Evolutionary conservation across 2,888 invertebrate species (phyloP).

Genomic region (Netelia fuscicornis): DNA sequence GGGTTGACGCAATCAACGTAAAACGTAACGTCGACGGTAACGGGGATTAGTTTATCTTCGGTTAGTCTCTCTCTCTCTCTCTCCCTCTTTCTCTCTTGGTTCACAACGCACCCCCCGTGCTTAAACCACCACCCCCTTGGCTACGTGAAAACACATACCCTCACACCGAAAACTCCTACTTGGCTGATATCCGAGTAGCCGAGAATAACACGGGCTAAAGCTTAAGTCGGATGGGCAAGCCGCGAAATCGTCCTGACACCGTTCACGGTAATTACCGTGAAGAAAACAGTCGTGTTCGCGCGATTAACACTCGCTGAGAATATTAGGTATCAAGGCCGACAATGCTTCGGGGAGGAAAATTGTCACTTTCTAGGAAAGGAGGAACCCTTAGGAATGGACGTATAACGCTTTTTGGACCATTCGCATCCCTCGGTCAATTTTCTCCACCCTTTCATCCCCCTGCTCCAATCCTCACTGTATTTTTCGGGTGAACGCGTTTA

Average conservation of each 20-base stretch:
- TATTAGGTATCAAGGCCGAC: conserved; percentile 27
- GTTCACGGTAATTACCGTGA: conserved; percentile 62
- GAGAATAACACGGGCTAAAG: conserved; percentile 14
- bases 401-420: conserved; percentile 40
- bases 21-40: conserved; percentile 84
- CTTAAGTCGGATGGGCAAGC: conserved; percentile 55
- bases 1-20: conserved; percentile 85
- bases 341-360: conserved; percentile 18
- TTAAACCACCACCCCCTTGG: conserved; percentile 26
- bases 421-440: conserved; percentile 36
- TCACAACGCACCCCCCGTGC: conserved; percentile 39
- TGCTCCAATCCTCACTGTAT: not conserved
- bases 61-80: conserved; percentile 43
- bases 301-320: conserved; percentile 44
- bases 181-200: conserved; percentile 33
- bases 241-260: conserved; percentile 65
- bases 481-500: not conserved
- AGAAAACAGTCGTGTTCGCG: conserved; percentile 46
- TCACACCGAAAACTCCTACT: conserved; percentile 31
- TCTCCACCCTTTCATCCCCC: conserved; percentile 10
- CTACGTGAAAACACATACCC: not conserved
- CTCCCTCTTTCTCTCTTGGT: conserved; percentile 39
- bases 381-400: conserved; percentile 36
- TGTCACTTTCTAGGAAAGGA: conserved; percentile 11
- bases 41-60: conserved; percentile 84